Evolutionary conservation across 2,797 vertebrate species (phyloP).

Genomic region (Arnoldichthys spilopterus): DNA sequence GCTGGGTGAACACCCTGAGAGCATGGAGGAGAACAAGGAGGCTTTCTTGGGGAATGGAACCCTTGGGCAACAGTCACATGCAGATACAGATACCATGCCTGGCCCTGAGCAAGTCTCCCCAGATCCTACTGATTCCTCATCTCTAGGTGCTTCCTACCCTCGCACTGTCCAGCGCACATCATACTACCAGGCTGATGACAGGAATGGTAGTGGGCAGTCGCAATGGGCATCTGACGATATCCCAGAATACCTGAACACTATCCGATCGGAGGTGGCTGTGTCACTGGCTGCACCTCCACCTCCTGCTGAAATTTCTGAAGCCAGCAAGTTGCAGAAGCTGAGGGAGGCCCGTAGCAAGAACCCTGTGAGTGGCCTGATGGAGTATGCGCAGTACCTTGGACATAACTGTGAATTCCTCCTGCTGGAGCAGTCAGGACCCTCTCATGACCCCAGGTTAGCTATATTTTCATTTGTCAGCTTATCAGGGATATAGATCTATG

Average conservation of each 20-base stretch:
- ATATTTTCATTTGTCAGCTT: neutral
- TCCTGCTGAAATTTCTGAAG: constrained; percentile 73
- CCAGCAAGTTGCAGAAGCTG: constrained; percentile 78
- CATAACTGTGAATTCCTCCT: constrained; percentile 91
- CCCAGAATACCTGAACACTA: constrained; percentile 86
- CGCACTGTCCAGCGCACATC: neutral
- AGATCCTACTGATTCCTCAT: constrained; percentile 24
- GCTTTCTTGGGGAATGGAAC: constrained; percentile 19
- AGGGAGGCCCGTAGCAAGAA: constrained; percentile 90
- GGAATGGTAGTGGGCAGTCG: constrained; percentile 52
- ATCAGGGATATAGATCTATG: neutral
- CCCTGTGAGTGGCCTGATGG: constrained; percentile 91
- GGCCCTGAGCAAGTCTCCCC: constrained; percentile 9
- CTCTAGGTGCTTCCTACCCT: neutral
- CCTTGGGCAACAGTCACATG: neutral
- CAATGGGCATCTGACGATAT: constrained; percentile 92
- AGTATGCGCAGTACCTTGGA: constrained; percentile 89
- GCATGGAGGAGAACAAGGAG: neutral
- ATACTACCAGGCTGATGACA: constrained; percentile 54
- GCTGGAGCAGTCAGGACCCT: constrained; percentile 92
- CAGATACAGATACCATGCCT: constrained; percentile 25
- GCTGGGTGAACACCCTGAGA: neutral
- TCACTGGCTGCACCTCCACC: constrained; percentile 80
- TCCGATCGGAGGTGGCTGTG: constrained; percentile 78
- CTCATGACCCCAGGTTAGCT: constrained; percentile 92